Evolutionary conservation across 1,140 invertebrate species (phyloP).

Genomic region (Schlechtendalia chinensis): DNA sequence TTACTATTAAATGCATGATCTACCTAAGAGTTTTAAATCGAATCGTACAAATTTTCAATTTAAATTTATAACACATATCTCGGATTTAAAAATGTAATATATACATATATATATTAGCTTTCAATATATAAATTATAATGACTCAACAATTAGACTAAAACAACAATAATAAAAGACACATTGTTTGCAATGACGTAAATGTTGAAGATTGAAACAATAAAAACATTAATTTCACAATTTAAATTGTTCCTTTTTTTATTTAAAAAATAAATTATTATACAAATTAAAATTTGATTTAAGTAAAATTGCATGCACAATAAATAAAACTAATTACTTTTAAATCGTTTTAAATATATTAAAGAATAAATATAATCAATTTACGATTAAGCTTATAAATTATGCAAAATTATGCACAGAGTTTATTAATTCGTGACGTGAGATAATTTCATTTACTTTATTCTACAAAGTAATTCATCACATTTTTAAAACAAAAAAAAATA

Average conservation of each 20-base stretch:
- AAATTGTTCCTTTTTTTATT: not conserved
- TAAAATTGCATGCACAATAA: not conserved
- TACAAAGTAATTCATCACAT: conserved; percentile 1
- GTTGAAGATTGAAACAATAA: not conserved
- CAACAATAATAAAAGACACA: not conserved
- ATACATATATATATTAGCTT: too few relatives aligned
- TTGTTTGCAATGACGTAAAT: not conserved
- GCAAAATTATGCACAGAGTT: conserved; percentile 7
- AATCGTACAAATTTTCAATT: too few relatives aligned
- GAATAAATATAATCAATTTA: conserved; percentile 15
- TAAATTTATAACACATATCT: too few relatives aligned
- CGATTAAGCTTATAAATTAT: not conserved
- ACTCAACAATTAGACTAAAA: too few relatives aligned
- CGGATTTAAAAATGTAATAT: too few relatives aligned
- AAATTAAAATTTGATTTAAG: not conserved
- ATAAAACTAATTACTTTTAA: not conserved
- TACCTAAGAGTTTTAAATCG: not conserved
- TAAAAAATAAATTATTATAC: not conserved
- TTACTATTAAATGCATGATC: not conserved
- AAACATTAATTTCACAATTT: not conserved
- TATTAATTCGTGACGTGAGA: conserved; percentile 9
- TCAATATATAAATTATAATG: too few relatives aligned
- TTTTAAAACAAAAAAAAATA: not conserved
- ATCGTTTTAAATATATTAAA: conserved; percentile 4
- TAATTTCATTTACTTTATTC: not conserved